Base-by-base conservation (phyloP, 92 coral and sea anemone genomes). In the Siderastrea radians region DNA sequence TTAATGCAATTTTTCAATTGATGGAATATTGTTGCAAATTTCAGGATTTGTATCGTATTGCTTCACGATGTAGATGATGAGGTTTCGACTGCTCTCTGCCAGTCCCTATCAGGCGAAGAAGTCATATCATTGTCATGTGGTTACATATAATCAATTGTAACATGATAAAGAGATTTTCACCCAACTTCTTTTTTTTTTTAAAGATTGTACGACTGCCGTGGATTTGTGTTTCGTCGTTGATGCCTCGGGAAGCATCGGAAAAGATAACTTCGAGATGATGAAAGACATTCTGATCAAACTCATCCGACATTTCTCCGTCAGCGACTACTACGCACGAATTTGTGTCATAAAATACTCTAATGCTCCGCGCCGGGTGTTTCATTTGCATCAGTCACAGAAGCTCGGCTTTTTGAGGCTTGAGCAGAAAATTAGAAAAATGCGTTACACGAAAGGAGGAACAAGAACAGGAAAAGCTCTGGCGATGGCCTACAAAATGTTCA, bases 181-280 rank as follows among this genome's bases (percentile, higher is more conserved):
- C 62, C 15, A 12, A 12, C 13, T 61, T 59, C 45, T 15, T 47
- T 62, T 64, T 38, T n/a, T 64, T 5, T 12, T 82, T 15, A 45
- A 53, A 84, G 88, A 84, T 4, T 84, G 88, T 46, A 53, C 51
- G 2, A 75, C 81, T 9, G 88, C 82, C 53, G 88, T 84, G 50
- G 82, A 84, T 75, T 9, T 84, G 17, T 66, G 75, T 7, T 49
- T 84, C 47, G 82, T 84, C 13, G 66, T 84, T 44, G 88, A 84
- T 75, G 49, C 88, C 17, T 84, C 88, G 6, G 88, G 74, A 52
- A 84, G 88, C 49, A 84, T 84, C 52, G 82, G 82, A 3, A 47
- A 1, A 51, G 3, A 8, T 1, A 75, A 84, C 75, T 84, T 74
- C 48, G 4, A 16, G 7, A 74, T 7, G 4, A 38, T 75, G n/a